Conservation (phyloP, 2,888 invertebrate species). For the Branchipolynoe longqiensis region DNA sequence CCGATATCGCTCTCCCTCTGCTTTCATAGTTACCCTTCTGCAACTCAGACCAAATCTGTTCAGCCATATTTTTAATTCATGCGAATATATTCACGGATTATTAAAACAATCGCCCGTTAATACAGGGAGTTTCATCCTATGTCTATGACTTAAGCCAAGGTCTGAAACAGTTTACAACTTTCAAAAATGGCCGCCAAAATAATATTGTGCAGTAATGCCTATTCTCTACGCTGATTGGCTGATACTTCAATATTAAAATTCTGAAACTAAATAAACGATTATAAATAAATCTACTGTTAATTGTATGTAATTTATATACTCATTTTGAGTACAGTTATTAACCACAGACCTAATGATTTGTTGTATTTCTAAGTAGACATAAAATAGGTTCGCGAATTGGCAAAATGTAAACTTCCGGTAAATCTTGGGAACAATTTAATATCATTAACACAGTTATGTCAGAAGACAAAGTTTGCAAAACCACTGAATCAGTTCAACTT, state of each 20-base stretch:
- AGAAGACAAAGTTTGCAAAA: too few species aligned
- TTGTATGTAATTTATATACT: too few species aligned
- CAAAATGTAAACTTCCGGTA: slow-evolving; percentile 13
- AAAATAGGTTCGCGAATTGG: too few species aligned
- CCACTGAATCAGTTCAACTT: too few species aligned
- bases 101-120: not conserved
- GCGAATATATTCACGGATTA: not conserved
- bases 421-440: too few species aligned
- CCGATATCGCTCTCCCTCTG: not conserved
- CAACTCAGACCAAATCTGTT: not conserved
- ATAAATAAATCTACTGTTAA: too few species aligned
- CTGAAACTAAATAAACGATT: too few species aligned
- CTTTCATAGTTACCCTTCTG: not conserved
- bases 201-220: not conserved
- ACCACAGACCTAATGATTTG: too few species aligned
- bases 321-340: too few species aligned
- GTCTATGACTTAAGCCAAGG: not conserved
- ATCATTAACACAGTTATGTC: not conserved
- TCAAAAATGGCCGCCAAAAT: slow-evolving; percentile 32
- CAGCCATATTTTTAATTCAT: not conserved
- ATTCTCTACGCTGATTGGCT: not conserved
- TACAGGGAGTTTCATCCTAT: not conserved
- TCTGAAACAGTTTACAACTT: slow-evolving; percentile 21
- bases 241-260: too few species aligned
- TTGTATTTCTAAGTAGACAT: too few species aligned